These are phyloP conservation scores for Caenorhabditis inopinata DNA, from an alignment of 1,140 invertebrate species.

Conservation along the genomic window DNA sequence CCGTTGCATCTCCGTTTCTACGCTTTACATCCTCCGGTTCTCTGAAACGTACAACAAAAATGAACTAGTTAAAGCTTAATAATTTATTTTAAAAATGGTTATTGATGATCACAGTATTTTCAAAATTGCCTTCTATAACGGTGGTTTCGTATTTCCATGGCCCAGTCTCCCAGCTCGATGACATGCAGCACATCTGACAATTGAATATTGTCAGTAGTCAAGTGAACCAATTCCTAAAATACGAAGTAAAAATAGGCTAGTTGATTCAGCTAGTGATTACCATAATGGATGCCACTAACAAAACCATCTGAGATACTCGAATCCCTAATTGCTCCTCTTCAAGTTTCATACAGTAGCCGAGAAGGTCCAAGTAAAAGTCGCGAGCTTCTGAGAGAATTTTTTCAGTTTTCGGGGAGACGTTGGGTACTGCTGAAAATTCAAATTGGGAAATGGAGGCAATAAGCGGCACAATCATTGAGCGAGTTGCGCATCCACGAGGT, in stretches of 20 bases:
- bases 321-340: background rate
- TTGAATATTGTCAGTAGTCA: slow-evolving; percentile 17
- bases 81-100: slow-evolving; percentile 5
- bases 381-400: background rate
- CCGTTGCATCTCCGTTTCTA: too few species aligned
- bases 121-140: slow-evolving; percentile 17
- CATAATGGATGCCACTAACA: background rate
- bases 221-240: slow-evolving; percentile 7
- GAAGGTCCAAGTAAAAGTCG: background rate
- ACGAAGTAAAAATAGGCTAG: background rate
- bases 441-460: too few species aligned
- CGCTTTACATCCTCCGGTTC: too few species aligned
- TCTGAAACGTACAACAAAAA: too few species aligned
- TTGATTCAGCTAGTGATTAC: background rate
- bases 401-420: background rate
- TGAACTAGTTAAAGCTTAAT: background rate
- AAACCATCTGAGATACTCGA: background rate
- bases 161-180: slow-evolving; percentile 12
- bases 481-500: too few species aligned
- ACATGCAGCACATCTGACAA: background rate
- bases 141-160: background rate
- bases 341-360: background rate
- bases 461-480: too few species aligned
- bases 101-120: background rate
- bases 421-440: background rate